phyloP scores from a whole-genome alignment of 1,140 invertebrate genomes.

The Camponotus floridanus region DNA sequence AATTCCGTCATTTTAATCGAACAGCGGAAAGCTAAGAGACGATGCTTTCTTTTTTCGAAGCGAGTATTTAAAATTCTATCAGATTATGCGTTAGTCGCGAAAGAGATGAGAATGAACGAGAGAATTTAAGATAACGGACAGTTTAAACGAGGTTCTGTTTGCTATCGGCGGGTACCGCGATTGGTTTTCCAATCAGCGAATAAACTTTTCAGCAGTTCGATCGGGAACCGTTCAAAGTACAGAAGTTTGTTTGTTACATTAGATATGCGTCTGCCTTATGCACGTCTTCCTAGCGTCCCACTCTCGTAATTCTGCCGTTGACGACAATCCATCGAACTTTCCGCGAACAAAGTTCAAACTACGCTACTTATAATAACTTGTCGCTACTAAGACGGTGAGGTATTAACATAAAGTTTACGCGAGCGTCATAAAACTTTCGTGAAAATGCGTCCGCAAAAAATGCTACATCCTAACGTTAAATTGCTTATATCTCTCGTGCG shows the following conservation, averaged over 20 bases:
- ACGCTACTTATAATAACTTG: conserved; percentile 60
- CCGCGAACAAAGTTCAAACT: conserved; percentile 50
- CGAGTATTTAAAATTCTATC: background rate
- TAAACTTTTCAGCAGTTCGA: conserved; percentile 62
- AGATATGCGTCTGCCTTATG: conserved; percentile 46
- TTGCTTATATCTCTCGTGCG: background rate
- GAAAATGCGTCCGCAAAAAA: conserved; percentile 47
- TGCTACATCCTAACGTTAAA: conserved; percentile 31
- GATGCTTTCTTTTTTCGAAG: background rate
- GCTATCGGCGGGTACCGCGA: conserved; percentile 16
- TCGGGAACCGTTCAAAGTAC: conserved; percentile 51
- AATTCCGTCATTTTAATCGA: background rate
- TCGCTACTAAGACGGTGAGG: conserved; percentile 42
- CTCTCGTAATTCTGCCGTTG: conserved; percentile 58
- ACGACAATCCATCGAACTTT: conserved; percentile 66
- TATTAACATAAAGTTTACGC: conserved; percentile 61
- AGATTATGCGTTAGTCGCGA: background rate
- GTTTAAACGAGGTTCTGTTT: background rate
- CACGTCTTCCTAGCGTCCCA: conserved; percentile 33
- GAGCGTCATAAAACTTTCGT: conserved; percentile 56
- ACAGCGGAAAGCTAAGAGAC: background rate
- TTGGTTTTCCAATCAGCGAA: conserved; percentile 51
- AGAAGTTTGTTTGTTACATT: conserved; percentile 69
- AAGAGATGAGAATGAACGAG: background rate
- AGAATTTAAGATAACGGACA: conserved; percentile 31